Evolutionary conservation across 1,140 invertebrate species (phyloP).

Genomic region (Drosophila hydei): DNA sequence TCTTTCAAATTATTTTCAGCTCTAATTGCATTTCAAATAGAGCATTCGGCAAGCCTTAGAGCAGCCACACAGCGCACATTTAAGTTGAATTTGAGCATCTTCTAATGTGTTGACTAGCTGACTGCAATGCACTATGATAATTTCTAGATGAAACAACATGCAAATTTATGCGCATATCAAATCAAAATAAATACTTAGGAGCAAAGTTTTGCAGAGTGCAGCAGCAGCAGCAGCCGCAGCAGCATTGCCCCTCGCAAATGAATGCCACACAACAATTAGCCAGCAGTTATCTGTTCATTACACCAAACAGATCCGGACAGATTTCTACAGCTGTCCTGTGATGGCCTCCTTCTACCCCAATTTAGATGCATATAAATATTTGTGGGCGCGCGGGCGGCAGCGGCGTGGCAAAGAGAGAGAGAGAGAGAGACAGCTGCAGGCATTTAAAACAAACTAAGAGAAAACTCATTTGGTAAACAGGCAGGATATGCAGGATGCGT

Average conservation of each 20-base stretch:
- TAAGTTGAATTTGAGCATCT: not conserved
- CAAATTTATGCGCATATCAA: conserved; percentile 25
- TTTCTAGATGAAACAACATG: conserved; percentile 7
- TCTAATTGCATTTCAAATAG: not conserved
- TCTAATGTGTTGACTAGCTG: conserved; percentile 1
- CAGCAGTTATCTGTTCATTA: conserved; percentile 78
- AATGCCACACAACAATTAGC: conserved; percentile 61
- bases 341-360: not conserved
- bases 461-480: conserved; percentile 77
- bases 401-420: not conserved
- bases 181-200: conserved; percentile 19
- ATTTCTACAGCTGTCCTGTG: conserved; percentile 4
- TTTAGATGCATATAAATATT: conserved; percentile 33
- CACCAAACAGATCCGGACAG: conserved; percentile 40
- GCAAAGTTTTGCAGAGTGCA: not conserved
- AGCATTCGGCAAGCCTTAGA: not conserved
- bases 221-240: not conserved
- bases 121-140: conserved; percentile 4
- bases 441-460: conserved; percentile 68
- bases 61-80: too few species aligned
- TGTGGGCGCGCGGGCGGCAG: not conserved
- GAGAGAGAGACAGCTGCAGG: conserved; percentile 32
- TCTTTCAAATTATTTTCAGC: not conserved
- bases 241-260: not conserved
- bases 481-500: conserved; percentile 68